These are phyloP conservation scores for Stomatorhinus walkeri DNA, from an alignment of 2,797 vertebrate genomes.

Conservation along the genomic window DNA sequence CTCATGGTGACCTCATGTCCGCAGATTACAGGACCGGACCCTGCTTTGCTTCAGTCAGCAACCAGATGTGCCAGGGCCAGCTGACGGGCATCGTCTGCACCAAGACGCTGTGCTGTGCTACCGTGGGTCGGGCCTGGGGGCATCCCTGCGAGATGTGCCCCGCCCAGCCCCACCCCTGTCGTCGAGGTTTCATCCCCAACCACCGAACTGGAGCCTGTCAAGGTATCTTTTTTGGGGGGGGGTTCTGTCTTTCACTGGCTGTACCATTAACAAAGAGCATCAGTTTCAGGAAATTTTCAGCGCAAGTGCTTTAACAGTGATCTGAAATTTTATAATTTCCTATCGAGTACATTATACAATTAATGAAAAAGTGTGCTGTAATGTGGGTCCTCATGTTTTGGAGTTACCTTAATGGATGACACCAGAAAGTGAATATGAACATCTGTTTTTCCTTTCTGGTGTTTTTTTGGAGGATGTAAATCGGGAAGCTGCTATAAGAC, in stretches of 20 bases:
- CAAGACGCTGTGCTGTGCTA: constrained; percentile 93
- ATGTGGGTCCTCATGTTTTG: not conserved
- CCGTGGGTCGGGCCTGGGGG: constrained; percentile 93
- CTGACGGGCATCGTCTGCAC: constrained; percentile 96
- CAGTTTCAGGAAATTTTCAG: not conserved
- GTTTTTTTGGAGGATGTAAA: not conserved
- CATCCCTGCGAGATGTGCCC: constrained; percentile 98
- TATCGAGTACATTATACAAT: not conserved
- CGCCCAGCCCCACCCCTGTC: constrained; percentile 91
- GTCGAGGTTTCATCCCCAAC: constrained; percentile 94
- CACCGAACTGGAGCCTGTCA: constrained; percentile 94
- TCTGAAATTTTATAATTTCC: not conserved
- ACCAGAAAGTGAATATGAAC: not conserved
- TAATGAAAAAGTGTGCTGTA: not conserved
- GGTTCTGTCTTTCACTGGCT: not conserved
- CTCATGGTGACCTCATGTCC: not conserved
- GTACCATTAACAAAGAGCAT: not conserved
- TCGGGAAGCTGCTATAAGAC: not conserved
- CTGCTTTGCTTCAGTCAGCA: constrained; percentile 89
- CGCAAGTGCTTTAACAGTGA: not conserved
- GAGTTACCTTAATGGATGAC: not conserved
- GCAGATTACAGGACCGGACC: constrained; percentile 95
- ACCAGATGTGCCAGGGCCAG: constrained; percentile 99
- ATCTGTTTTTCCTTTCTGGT: not conserved
- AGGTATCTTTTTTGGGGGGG: constrained; percentile 62